A percentile compares a stretch with the other conserved stretches of the same genome.
Evolutionary conservation across 2,113 vertebrate genomes (phyloP).

Genomic region (Brachyistius frenatus): DNA sequence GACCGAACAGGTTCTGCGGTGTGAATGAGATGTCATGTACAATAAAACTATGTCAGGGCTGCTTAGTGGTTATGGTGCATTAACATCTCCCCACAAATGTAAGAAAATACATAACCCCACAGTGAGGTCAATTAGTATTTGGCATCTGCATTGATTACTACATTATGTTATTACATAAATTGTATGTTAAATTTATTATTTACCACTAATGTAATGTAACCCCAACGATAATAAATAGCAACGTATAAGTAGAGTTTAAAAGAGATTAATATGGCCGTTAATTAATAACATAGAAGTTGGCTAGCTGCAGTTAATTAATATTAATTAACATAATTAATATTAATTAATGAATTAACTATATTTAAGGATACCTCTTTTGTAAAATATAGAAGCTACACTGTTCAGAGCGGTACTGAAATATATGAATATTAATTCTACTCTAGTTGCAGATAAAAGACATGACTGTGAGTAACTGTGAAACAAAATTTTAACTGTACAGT

Average conservation of each 20-base stretch:
- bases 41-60: constrained; percentile 40
- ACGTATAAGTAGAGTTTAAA: constrained; percentile 66
- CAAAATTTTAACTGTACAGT: background rate
- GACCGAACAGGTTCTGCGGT: constrained; percentile 59
- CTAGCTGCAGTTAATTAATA: constrained; percentile 75
- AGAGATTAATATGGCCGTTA: constrained; percentile 71
- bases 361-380: constrained; percentile 68
- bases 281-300: constrained; percentile 68
- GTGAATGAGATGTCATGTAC: constrained; percentile 18
- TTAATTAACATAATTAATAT: constrained; percentile 77
- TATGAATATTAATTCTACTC: constrained; percentile 20
- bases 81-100: constrained; percentile 7
- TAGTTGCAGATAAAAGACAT: constrained; percentile 8
- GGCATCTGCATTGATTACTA: constrained; percentile 21
- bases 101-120: constrained; percentile 4
- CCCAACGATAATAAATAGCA: constrained; percentile 51
- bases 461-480: no score
- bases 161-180: constrained; percentile 36
- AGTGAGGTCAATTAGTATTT: constrained; percentile 21
- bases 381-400: constrained; percentile 42
- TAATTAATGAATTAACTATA: constrained; percentile 74
- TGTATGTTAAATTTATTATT: constrained; percentile 42
- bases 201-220: constrained; percentile 50
- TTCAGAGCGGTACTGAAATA: constrained; percentile 26
- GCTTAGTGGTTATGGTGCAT: background rate